phyloP scores from a whole-genome alignment of 2,888 invertebrate species.

The Creontiades dilutus region DNA sequence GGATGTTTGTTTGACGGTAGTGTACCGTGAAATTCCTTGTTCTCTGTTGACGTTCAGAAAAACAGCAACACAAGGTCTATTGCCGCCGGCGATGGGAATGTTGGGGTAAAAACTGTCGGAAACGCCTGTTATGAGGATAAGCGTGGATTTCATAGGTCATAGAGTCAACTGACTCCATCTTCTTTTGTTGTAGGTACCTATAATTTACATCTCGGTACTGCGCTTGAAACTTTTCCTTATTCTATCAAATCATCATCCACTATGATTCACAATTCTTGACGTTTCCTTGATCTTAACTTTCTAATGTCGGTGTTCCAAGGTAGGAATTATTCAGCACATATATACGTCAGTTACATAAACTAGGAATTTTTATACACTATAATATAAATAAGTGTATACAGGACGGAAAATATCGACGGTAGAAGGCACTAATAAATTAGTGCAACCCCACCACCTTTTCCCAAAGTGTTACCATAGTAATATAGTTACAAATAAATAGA shows the following conservation, averaged over 20 bases:
- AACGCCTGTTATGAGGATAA: neutral
- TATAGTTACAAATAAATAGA: too few species aligned
- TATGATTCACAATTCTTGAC: neutral
- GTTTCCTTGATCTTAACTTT: neutral
- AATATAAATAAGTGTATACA: too few species aligned
- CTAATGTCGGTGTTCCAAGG: neutral
- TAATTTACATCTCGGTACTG: neutral
- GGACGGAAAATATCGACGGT: too few species aligned
- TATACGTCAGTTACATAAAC: too few species aligned
- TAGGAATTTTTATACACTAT: too few species aligned
- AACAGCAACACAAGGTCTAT: neutral
- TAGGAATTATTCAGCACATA: too few species aligned
- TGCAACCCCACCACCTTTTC: too few species aligned
- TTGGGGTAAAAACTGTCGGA: slow-evolving; percentile 41
- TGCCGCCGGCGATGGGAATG: slow-evolving; percentile 4
- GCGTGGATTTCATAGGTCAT: slow-evolving; percentile 51
- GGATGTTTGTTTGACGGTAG: neutral
- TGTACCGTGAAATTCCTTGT: neutral
- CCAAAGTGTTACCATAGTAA: too few species aligned
- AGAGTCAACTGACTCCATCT: slow-evolving; percentile 38
- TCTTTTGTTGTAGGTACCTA: neutral
- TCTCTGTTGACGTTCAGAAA: neutral
- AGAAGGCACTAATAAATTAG: too few species aligned
- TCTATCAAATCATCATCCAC: neutral
- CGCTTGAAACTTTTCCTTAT: neutral